Percentiles rank a stretch among this genome's conserved stretches.
These are phyloP conservation scores for Parasteatoda tepidariorum DNA, from an alignment of 1,140 invertebrate species.

Conservation along the genomic window DNA sequence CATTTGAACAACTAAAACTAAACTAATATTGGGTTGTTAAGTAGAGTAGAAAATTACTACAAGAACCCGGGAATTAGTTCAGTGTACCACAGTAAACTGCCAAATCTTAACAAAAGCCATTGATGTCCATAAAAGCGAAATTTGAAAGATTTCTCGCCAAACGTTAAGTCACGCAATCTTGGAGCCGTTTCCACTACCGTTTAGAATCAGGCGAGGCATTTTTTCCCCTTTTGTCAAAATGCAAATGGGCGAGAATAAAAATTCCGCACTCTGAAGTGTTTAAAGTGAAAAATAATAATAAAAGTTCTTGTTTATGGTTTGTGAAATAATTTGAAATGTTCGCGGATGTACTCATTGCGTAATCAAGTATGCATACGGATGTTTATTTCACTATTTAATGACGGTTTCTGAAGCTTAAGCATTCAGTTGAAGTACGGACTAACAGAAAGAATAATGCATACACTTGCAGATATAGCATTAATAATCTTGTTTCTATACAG, in stretches of 20 bases:
- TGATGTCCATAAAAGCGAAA: slow-evolving; percentile 37
- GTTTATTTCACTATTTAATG: slow-evolving; percentile 2
- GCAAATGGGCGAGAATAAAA: slow-evolving; percentile 20
- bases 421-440: too few species aligned
- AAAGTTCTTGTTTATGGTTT: too few species aligned
- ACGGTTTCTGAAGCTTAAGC: neutral
- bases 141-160: slow-evolving; percentile 29
- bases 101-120: neutral
- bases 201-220: neutral
- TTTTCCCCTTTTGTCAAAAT: neutral
- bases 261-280: slow-evolving; percentile 10
- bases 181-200: slow-evolving; percentile 17
- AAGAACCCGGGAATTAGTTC: neutral
- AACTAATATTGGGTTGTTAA: too few species aligned
- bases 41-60: slow-evolving; percentile 31
- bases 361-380: slow-evolving; percentile 9
- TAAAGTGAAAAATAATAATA: too few species aligned
- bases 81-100: neutral
- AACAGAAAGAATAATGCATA: too few species aligned
- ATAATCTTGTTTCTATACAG: too few species aligned
- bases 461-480: too few species aligned
- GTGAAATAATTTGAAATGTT: neutral
- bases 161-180: slow-evolving; percentile 14
- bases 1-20: too few species aligned
- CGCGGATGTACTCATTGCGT: neutral